A percentile compares a stretch with the other conserved stretches of the same genome.
These are phyloP conservation scores for Oncorhynchus kisutch DNA, from an alignment of 2,113 vertebrate genomes.

Conservation along the genomic window DNA sequence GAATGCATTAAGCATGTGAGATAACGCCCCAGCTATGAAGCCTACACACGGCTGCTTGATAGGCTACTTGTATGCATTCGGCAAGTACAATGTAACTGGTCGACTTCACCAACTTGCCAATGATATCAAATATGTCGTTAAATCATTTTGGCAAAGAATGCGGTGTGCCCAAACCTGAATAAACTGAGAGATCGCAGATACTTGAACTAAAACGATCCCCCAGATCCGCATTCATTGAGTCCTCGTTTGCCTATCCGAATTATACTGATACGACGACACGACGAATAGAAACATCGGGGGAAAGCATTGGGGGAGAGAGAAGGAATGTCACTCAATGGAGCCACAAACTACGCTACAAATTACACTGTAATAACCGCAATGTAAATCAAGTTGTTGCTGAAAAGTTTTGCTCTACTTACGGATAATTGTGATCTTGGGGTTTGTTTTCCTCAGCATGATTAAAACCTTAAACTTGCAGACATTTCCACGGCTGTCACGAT, in stretches of 20 bases:
- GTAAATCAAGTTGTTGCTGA: neutral
- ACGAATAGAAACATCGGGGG: neutral
- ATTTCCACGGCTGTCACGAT: slow-evolving; percentile 31
- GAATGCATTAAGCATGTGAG: neutral
- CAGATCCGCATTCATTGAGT: neutral
- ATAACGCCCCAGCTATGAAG: neutral
- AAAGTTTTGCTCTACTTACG: slow-evolving; percentile 66
- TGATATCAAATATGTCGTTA: slow-evolving; percentile 9
- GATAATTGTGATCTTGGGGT: slow-evolving; percentile 50
- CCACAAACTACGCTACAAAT: neutral
- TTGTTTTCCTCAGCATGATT: slow-evolving; percentile 54
- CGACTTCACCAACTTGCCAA: slow-evolving; percentile 42
- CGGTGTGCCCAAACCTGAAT: slow-evolving; percentile 6
- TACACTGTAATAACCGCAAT: neutral
- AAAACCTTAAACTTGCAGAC: slow-evolving; percentile 57
- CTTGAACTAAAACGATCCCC: neutral
- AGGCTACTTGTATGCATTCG: slow-evolving; percentile 14
- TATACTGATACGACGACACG: neutral
- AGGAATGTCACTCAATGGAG: neutral
- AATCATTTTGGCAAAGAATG: slow-evolving; percentile 11
- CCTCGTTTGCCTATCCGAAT: neutral
- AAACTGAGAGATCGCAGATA: neutral
- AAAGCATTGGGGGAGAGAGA: neutral
- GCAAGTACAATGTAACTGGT: neutral
- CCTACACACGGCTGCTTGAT: neutral